phyloP scores from a whole-genome alignment of 2,888 invertebrate genomes.

The Cecidostiba fungosa region DNA sequence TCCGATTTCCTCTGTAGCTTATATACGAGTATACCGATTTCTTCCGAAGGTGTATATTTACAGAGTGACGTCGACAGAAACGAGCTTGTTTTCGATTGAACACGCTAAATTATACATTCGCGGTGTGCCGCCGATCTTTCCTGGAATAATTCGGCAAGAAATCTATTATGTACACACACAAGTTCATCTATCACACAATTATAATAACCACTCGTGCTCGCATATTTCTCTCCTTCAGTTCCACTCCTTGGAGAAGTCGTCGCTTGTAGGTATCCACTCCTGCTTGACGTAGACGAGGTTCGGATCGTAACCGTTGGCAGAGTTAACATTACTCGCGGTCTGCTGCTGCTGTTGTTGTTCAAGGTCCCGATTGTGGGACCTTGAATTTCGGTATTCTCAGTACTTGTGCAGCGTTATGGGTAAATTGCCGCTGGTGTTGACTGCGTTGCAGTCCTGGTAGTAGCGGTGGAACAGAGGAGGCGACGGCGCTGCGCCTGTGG shows the following conservation, averaged over 20 bases:
- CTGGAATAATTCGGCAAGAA: no score
- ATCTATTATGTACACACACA: neutral
- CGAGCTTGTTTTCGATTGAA: no score
- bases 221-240: constrained; percentile 65
- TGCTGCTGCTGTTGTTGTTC: constrained; percentile 69
- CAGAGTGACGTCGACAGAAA: no score
- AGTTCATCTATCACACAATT: neutral
- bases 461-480: constrained; percentile 78
- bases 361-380: constrained; percentile 75
- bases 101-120: no score
- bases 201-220: neutral
- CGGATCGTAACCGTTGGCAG: constrained; percentile 69
- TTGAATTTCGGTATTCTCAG: constrained; percentile 80
- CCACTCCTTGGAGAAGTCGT: constrained; percentile 76
- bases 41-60: neutral
- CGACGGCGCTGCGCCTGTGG: constrained; percentile 77
- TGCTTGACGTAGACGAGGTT: constrained; percentile 77
- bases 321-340: constrained; percentile 51
- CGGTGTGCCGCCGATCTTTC: no score
- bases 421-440: constrained; percentile 78
- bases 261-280: constrained; percentile 76
- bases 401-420: constrained; percentile 79
- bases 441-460: constrained; percentile 78
- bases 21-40: neutral
- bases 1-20: neutral